Conservation (phyloP, 2,888 invertebrate genomes). For the Hemistola chrysoprasaria region DNA sequence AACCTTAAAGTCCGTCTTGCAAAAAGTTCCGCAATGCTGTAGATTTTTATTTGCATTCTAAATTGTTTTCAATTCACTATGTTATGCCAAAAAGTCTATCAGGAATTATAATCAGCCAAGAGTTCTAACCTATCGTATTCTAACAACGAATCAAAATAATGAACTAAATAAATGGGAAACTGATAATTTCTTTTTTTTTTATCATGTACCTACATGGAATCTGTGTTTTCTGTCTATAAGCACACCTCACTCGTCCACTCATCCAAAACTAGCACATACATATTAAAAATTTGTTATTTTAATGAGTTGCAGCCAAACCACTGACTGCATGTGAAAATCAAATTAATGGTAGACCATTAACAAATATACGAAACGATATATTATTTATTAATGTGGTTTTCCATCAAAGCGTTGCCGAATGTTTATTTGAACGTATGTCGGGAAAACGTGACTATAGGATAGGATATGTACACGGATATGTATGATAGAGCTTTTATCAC, state of each 20-base stretch:
- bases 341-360: slow-evolving; percentile 56
- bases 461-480: slow-evolving; percentile 22
- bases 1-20: slow-evolving; percentile 5
- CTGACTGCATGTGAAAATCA: slow-evolving; percentile 56
- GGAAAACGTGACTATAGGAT: slow-evolving; percentile 13
- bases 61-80: slow-evolving; percentile 1
- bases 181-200: too few relatives aligned
- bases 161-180: too few relatives aligned
- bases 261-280: background rate
- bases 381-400: slow-evolving; percentile 48
- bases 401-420: slow-evolving; percentile 43
- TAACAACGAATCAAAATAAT: too few relatives aligned
- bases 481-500: slow-evolving; percentile 32
- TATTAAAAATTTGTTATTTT: slow-evolving; percentile 44
- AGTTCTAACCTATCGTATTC: too few relatives aligned
- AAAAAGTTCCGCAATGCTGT: slow-evolving; percentile 7
- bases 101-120: background rate
- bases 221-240: too few relatives aligned
- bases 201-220: too few relatives aligned
- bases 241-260: too few relatives aligned
- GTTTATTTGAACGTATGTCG: slow-evolving; percentile 32
- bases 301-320: slow-evolving; percentile 50
- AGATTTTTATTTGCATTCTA: slow-evolving; percentile 12
- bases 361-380: slow-evolving; percentile 44
- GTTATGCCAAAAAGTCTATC: background rate